phyloP scores from a whole-genome alignment of 2,113 vertebrate genomes.

The Poicephalus meyeri region DNA sequence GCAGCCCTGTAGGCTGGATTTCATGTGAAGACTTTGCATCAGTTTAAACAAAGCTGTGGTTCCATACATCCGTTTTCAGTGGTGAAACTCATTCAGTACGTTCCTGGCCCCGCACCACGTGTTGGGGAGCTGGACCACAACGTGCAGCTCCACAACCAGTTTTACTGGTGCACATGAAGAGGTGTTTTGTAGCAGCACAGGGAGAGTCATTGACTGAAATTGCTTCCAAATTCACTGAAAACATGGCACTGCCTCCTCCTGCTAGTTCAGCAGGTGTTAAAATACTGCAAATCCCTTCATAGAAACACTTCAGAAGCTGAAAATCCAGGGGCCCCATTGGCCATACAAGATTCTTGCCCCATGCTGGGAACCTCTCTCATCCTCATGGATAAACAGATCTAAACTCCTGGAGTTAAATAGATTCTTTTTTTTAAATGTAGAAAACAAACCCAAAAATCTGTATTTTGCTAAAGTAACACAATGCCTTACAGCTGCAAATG shows the following conservation, averaged over 20 bases:
- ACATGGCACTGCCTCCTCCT: background rate
- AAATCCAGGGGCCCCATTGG: background rate
- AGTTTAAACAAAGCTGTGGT: background rate
- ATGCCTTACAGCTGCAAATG: background rate
- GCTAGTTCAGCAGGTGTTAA: background rate
- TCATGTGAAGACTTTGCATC: background rate
- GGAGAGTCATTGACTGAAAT: background rate
- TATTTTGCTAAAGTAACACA: background rate
- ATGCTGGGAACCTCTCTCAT: fast-evolving
- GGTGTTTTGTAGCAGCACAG: background rate
- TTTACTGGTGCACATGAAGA: background rate
- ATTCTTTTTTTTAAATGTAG: background rate
- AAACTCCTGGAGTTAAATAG: background rate
- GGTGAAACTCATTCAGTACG: constrained; percentile 20
- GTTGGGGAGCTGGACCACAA: background rate
- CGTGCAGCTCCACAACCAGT: background rate
- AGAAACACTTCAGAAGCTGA: background rate
- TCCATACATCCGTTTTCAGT: background rate
- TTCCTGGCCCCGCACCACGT: background rate
- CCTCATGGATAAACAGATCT: background rate
- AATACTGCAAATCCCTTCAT: background rate
- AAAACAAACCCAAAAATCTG: background rate
- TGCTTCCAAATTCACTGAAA: background rate
- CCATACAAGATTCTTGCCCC: background rate
- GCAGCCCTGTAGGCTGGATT: background rate